Evolutionary conservation across 2,888 invertebrate species (phyloP).

Genomic region (Trachelus iudaicus): DNA sequence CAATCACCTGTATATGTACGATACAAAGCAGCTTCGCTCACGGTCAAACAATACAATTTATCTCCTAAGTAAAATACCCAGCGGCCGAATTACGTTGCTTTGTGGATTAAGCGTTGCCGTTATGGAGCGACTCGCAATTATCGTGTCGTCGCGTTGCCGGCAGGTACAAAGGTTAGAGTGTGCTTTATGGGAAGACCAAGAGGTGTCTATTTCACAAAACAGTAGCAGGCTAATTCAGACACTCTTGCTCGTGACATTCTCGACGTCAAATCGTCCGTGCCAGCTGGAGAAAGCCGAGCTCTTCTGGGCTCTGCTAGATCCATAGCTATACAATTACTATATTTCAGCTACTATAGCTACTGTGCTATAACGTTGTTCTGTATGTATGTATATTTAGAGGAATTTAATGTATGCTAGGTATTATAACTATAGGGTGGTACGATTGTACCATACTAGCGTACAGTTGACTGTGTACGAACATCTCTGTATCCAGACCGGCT

Average conservation of each 20-base stretch:
- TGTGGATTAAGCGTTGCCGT: neutral
- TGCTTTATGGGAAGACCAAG: neutral
- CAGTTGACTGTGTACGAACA: neutral
- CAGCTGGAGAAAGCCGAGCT: slow-evolving; percentile 16
- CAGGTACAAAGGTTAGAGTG: neutral
- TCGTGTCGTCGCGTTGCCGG: neutral
- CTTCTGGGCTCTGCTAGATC: neutral
- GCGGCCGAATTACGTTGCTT: neutral
- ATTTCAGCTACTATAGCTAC: neutral
- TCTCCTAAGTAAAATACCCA: neutral
- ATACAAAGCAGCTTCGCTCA: neutral
- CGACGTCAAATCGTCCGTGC: slow-evolving; percentile 23
- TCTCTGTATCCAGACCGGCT: neutral
- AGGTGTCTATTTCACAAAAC: neutral
- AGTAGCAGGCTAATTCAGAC: neutral
- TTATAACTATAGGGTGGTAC: neutral
- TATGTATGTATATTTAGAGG: neutral
- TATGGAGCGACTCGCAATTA: neutral
- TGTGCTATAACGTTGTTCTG: neutral
- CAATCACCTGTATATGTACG: neutral
- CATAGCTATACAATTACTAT: neutral
- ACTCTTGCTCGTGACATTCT: slow-evolving; percentile 19
- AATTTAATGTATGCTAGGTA: neutral
- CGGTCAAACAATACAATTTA: neutral
- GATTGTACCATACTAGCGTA: neutral